Evolutionary conservation across 2,113 vertebrate species (phyloP).

Genomic region (Heterotilapia buettikoferi): DNA sequence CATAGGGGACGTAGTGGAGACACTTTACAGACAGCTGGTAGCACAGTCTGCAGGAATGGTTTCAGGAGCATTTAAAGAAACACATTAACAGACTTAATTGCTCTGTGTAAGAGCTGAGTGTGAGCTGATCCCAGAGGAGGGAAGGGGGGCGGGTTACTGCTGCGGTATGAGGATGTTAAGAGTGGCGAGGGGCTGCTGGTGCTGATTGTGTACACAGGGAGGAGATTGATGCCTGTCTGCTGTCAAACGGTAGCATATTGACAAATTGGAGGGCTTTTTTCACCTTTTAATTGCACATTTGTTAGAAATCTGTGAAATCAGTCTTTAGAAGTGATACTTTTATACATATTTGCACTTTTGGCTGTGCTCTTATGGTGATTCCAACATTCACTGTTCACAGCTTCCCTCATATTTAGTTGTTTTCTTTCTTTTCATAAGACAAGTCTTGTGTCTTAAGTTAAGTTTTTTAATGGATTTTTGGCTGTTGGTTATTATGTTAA

Average conservation of each 20-base stretch:
- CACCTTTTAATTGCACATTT: neutral
- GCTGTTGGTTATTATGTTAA: neutral
- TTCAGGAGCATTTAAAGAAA: constrained; percentile 31
- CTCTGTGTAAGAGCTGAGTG: neutral
- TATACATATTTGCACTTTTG: neutral
- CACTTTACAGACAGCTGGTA: constrained; percentile 26
- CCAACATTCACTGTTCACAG: neutral
- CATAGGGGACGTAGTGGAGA: constrained; percentile 5
- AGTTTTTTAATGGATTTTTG: neutral
- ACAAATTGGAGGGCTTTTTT: neutral
- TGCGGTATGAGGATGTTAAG: constrained; percentile 6
- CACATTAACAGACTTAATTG: constrained; percentile 61
- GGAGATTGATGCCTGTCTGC: constrained; percentile 16
- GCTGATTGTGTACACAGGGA: neutral
- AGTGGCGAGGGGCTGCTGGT: neutral
- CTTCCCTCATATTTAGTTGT: neutral
- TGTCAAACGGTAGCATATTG: neutral
- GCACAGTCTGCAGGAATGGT: neutral
- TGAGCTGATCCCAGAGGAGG: constrained; percentile 10
- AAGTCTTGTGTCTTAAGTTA: neutral
- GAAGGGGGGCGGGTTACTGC: neutral
- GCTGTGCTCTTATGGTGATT: neutral
- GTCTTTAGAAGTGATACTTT: neutral
- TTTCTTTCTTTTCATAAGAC: neutral
- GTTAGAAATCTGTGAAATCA: neutral